Evolutionary conservation across 2,113 vertebrate genomes (phyloP), one percentile per base, ranked within the genome.

Genomic region (Henicopernis longicauda): DNA sequence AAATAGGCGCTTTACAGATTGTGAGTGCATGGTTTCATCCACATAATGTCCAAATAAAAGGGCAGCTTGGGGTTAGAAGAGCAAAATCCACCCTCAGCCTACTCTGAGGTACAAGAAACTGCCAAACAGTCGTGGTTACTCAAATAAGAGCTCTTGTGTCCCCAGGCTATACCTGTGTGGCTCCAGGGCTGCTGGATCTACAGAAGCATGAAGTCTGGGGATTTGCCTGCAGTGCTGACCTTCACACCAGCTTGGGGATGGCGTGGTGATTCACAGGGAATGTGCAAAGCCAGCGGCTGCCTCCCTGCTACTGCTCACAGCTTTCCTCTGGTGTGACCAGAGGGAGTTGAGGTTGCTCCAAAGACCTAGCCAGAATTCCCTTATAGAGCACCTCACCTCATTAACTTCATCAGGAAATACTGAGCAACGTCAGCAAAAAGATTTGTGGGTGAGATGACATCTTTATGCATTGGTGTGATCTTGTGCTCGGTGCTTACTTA

Each of bases 351-450:
- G 66, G 65, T 87, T 88, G 58, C 65, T 85, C 78, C 81, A 82
- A 54, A 86, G 58, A 52, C 58, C 13, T 54, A 65, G 44, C 79
- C 61, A 88, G 67, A 76, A 92, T 89, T 94, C 62, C 84, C 36
- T 34, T 85, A 14, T 3, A 83, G 74, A 80, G 54, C 59, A 67
- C 38, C 63, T 88, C 67, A 44, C 71, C 78, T 96, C 42, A 42
- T 93, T 90, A 87, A 86, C 71, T 93, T 78, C 42, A 77, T 59
- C 66, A 59, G 58, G 72, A 94, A 95, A 73, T 54, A 82, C 57
- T 22, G 74, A 91, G 86, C 93, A 80, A 79, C 4, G 5, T 89
- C 94, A 96, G 93, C 78, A 89, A 69, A 96, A 97, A 87, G 47
- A 77, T 82, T 86, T 73, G 82, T 44, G 61, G 91, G 78, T 25